Evolutionary conservation across 2,113 vertebrate genomes (phyloP), one percentile per base, ranked within the genome.

Genomic region (Colistium nudipinnis): DNA sequence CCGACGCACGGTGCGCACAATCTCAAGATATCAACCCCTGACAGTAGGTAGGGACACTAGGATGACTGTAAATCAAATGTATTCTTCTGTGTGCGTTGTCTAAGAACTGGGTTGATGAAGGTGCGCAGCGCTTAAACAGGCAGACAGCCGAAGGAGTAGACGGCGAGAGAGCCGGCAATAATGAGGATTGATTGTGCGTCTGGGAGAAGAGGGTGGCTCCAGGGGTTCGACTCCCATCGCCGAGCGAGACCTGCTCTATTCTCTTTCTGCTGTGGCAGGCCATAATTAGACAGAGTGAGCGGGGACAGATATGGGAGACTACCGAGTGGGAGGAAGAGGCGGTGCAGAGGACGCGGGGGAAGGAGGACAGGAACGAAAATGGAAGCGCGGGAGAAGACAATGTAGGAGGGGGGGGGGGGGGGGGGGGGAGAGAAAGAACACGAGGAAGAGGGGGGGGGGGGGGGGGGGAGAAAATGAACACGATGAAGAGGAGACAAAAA

Each of bases 221-320:
- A 74, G 59, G 76, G 65, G 83, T 74, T 84, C 47, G 19, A 82
- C 82, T 84, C 70, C n/a, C 45, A 55, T 82, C 45, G 83, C 83
- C 85, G 74, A 67, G 80, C 53, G 60, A 80, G 81, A 78, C 76
- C 81, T 66, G 76, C 82, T 81, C 70, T 27, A 19, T 75, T 83
- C 73, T 57, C 55, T 70, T n/a, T 86, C 84, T 66, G 43, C 84
- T 31, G 55, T 83, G 82, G 84, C 82, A 88, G 82, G 61, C 85
- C 85, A 82, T 89, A 90, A 89, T 90, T 90, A 90, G 84, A 91
- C 67, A 79, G 81, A 87, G 78, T n/a, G n/a, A 70, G 76, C 54
- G 78, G 80, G 75, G 69, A 85, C 82, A 85, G 80, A 67, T 76
- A 78, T 1, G 66, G 72, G 76, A 86, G 83, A 87, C 75, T 77